Evolutionary conservation across 2,797 vertebrate genomes (phyloP).

Genomic region (Cynopterus sphinx): DNA sequence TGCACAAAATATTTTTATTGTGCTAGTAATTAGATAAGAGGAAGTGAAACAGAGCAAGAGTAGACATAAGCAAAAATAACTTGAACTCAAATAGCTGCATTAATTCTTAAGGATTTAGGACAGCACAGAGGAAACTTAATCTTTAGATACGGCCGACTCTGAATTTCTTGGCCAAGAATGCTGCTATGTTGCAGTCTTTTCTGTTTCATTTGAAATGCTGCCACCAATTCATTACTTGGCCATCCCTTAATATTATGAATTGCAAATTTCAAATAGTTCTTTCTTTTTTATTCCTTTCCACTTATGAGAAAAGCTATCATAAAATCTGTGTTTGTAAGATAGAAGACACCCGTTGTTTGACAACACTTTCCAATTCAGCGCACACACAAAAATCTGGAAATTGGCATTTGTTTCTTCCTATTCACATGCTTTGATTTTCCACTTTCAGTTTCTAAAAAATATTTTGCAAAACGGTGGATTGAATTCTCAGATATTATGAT

Average conservation of each 20-base stretch:
- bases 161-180: slow-evolving; percentile 6
- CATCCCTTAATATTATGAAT: slow-evolving; percentile 41
- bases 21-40: not conserved
- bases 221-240: slow-evolving; percentile 44
- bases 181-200: not conserved
- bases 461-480: not conserved
- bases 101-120: not conserved
- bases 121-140: not conserved
- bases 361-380: slow-evolving; percentile 13
- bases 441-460: slow-evolving; percentile 5
- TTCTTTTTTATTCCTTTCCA: slow-evolving; percentile 22
- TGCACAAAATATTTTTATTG: not conserved
- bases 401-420: slow-evolving; percentile 22
- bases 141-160: not conserved
- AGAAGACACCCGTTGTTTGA: slow-evolving; percentile 3
- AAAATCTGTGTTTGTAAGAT: not conserved
- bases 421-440: slow-evolving; percentile 26
- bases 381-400: slow-evolving; percentile 66
- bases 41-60: not conserved
- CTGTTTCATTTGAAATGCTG: slow-evolving; percentile 33
- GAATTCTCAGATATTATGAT: slow-evolving; percentile 21
- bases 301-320: slow-evolving; percentile 23
- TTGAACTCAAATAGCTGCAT: not conserved
- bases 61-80: not conserved
- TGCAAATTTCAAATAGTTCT: slow-evolving; percentile 43